Evolutionary conservation across 2,797 vertebrate species (phyloP).

Genomic region (Erethizon dorsatum): DNA sequence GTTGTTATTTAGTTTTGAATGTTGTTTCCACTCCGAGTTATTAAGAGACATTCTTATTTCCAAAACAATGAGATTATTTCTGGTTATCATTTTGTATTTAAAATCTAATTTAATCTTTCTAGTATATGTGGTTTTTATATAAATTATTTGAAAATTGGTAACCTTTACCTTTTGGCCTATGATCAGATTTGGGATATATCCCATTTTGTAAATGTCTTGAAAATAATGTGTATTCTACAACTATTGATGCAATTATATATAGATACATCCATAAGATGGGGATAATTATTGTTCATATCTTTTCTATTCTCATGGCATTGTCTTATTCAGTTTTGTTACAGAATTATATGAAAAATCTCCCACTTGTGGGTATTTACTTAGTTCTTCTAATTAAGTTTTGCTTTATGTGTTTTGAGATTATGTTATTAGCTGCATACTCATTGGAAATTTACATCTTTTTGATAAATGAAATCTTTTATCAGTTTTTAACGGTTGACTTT

Average conservation of each 20-base stretch:
- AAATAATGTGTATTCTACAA: neutral
- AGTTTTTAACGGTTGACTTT: neutral
- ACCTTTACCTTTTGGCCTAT: neutral
- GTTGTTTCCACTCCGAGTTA: neutral
- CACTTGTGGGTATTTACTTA: neutral
- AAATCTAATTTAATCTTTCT: slow-evolving; percentile 28
- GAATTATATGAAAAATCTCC: neutral
- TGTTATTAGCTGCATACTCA: neutral
- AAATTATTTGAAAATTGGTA: slow-evolving; percentile 5
- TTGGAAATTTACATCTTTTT: neutral
- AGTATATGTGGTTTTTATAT: neutral
- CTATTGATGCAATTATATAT: neutral
- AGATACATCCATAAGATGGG: neutral
- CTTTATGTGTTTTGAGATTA: neutral
- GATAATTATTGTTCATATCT: neutral
- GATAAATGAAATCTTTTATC: neutral
- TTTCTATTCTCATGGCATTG: neutral
- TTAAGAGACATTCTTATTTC: slow-evolving; percentile 21
- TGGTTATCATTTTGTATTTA: neutral
- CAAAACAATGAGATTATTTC: neutral
- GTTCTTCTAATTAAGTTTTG: slow-evolving; percentile 7
- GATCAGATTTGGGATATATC: neutral
- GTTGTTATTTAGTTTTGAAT: neutral
- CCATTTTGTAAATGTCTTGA: slow-evolving; percentile 43
- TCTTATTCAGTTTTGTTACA: slow-evolving; percentile 23